Conservation (phyloP, 1,140 invertebrate genomes). For the Drosophila athabasca region DNA sequence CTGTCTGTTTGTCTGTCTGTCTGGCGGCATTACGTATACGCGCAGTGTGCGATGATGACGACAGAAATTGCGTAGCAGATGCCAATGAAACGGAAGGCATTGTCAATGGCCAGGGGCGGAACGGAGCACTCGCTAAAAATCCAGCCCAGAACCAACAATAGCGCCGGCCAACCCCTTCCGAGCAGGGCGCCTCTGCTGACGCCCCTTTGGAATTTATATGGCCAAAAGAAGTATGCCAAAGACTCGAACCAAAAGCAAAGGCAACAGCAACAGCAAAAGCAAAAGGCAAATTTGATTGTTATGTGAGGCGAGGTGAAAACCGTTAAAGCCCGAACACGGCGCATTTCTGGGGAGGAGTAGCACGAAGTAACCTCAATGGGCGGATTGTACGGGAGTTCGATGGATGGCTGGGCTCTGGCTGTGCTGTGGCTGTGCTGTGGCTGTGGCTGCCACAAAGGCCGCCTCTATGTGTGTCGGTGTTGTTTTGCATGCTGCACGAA, state of each 20-base stretch:
- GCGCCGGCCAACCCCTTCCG: slow-evolving; percentile 19
- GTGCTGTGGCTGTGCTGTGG: background rate
- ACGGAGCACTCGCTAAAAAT: slow-evolving; percentile 7
- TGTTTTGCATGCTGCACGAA: slow-evolving; percentile 68
- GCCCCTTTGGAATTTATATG: slow-evolving; percentile 43
- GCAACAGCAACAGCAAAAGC: slow-evolving; percentile 1
- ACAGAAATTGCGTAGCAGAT: slow-evolving; percentile 67
- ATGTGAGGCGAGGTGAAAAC: slow-evolving; percentile 68
- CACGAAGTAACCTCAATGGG: too few species aligned
- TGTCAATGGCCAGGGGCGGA: slow-evolving; percentile 52
- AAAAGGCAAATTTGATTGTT: slow-evolving; percentile 51
- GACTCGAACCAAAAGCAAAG: slow-evolving; percentile 4
- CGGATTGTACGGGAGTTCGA: too few species aligned
- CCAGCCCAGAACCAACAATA: slow-evolving; percentile 26
- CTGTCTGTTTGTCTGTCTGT: too few species aligned
- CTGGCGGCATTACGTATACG: slow-evolving; percentile 67
- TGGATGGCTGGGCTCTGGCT: slow-evolving; percentile 10
- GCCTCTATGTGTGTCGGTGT: slow-evolving; percentile 3
- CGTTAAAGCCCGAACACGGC: slow-evolving; percentile 47
- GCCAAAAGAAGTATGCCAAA: slow-evolving; percentile 34
- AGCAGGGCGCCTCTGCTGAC: slow-evolving; percentile 24
- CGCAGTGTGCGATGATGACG: slow-evolving; percentile 59
- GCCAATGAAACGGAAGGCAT: slow-evolving; percentile 69
- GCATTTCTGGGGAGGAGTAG: slow-evolving; percentile 9
- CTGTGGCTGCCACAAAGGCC: slow-evolving; percentile 10